Evolutionary conservation across 2,888 invertebrate species (phyloP), one percentile per base, ranked within the genome.

Genomic region (Troglohyphantes excavatus): DNA sequence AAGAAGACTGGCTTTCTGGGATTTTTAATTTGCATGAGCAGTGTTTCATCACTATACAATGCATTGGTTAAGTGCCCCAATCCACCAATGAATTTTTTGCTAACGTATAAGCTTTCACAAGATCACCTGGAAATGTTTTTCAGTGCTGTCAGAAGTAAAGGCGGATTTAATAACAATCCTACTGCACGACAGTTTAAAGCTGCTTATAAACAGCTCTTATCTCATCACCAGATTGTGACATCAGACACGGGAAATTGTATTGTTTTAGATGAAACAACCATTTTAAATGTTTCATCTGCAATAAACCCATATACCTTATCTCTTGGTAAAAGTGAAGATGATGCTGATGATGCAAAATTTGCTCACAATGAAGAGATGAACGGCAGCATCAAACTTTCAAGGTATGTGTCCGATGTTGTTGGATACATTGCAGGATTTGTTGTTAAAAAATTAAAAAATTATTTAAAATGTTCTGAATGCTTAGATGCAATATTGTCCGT

Each of bases 91-190:
- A 3, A 33, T 21, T 59, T 27, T 29, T 9, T 59, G 7, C 7
- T 27, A n/a, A 72, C 65, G 11, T 53, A 53, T 13, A 68, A 68
- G 46, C 11, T 67, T 2, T 39, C 2, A 7, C 53, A 68, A 53
- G 81, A 81, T 9, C 53, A 68, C n/a, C 67, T 68, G 13, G 67
- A 81, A 46, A 19, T 81, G 53, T 68, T 81, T 53, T 68, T 67
- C 65, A 23, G 33, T 21, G 43, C 65, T 5, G 26, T 81, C 9
- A 9, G 81, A 19, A 21, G 11, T 26, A 26, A 53, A n/a, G 68
- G 81, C 3, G 53, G 27, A 39, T 81, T 3, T 53, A 81, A 81
- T 29, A 68, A 67, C 21, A 81, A 81, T 11, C 68, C 53, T 3
- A 68, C 81, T 2, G 53, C 53, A 17, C 7, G 43, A 11, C 68